A percentile compares a stretch with the other conserved stretches of the same genome.
phyloP scores from a whole-genome alignment of 2,797 vertebrate genomes.

The Pagetopsis macropterus region DNA sequence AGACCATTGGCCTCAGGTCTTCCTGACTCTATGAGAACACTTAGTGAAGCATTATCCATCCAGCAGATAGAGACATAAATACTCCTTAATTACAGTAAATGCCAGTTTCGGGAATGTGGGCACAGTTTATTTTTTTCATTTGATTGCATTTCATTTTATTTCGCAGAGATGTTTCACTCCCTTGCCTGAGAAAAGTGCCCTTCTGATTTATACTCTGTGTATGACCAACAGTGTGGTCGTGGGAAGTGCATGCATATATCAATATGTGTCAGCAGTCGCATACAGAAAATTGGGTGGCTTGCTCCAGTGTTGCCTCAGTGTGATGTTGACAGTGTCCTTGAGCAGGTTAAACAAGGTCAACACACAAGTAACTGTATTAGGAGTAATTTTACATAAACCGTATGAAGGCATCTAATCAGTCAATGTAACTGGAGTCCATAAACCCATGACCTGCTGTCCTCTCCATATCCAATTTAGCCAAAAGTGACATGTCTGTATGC shows the following conservation, averaged over 20 bases:
- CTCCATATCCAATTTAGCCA: slow-evolving; percentile 24
- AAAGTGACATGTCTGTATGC: slow-evolving; percentile 39
- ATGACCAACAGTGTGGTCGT: slow-evolving; percentile 56
- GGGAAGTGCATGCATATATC: slow-evolving; percentile 75
- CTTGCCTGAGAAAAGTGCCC: slow-evolving; percentile 38
- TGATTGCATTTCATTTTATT: slow-evolving; percentile 41
- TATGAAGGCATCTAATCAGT: slow-evolving; percentile 20
- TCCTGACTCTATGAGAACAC: slow-evolving; percentile 14
- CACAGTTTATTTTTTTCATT: slow-evolving; percentile 39
- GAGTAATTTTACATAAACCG: slow-evolving; percentile 42
- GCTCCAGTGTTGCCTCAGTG: slow-evolving; percentile 42
- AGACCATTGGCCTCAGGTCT: slow-evolving; percentile 39
- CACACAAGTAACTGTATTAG: slow-evolving; percentile 31
- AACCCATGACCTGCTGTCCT: slow-evolving; percentile 29
- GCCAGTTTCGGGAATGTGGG: slow-evolving; percentile 32
- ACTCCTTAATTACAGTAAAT: slow-evolving; percentile 24
- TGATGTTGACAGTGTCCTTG: slow-evolving; percentile 64
- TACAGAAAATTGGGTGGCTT: slow-evolving; percentile 68
- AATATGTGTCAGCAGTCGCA: slow-evolving; percentile 65
- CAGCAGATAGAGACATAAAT: slow-evolving; percentile 23
- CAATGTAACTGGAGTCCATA: slow-evolving; percentile 25
- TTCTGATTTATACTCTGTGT: slow-evolving; percentile 70
- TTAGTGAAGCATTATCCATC: slow-evolving; percentile 12
- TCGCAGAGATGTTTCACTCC: slow-evolving; percentile 38
- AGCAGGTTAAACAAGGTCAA: slow-evolving; percentile 70